Evolutionary conservation across 1,140 invertebrate species (phyloP), one percentile per base, ranked within the genome.

Genomic region (Holcopasites calliopsidis): DNA sequence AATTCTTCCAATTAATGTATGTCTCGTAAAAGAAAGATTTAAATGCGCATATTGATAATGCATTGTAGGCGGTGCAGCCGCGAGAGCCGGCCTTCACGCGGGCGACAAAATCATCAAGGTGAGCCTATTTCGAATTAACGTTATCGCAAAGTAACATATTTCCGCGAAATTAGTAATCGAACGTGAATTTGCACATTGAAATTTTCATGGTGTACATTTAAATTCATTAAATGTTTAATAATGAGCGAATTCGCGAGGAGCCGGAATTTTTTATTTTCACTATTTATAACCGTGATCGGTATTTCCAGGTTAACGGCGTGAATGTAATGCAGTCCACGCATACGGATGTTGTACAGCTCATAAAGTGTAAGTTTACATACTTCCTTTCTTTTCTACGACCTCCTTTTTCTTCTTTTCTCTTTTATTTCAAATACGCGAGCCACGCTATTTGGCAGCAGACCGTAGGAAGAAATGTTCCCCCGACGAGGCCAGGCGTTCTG

Each of bases 91-190:
- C 54, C 95, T 99, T 76, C 96, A 97, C 76, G 94, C 96, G 79
- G 97, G 97, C 33, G 98, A 99, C 92, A 95, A 96, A 92, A 99
- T 99, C 86, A 95, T 99, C 73, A 97, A 98, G 93, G 97, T 97
- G 87, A 92, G 73, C 31, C 73, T 47, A 74, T 83, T 82, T 79
- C 47, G n/a, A 52, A 40, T 68, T 42, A 18, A 58, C 23, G 58
- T 65, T 64, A 57, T 77, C 11, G 31, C 18, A 31, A 23, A 69
- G 4, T 74, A 74, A 31, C 16, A 28, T 18, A 31, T 44, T 65
- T n/a, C 28, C 13, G 3, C 3, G 6, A 42, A 42, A 42, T 16
- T 49, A 42, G 13, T 16, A 23, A 7, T 31, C 10, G 18, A 18
- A 18, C 23, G 38, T 38, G 40, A 58, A 55, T 73, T 28, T 13